phyloP scores from a whole-genome alignment of 2,797 vertebrate genomes.

The Dallia pectoralis region DNA sequence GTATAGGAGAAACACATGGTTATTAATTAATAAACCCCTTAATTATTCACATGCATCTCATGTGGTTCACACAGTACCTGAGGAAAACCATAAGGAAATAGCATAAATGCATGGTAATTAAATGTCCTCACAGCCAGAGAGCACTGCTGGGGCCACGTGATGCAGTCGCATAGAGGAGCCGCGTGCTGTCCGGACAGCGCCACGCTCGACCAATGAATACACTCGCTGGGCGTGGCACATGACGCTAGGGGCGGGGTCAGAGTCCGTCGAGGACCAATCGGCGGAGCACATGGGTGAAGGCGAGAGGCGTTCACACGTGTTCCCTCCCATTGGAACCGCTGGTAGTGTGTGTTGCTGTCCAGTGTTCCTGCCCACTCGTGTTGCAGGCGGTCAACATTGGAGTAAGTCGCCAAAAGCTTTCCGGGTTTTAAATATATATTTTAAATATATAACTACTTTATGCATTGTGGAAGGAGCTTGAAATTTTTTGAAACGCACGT shows the following conservation, averaged over 20 bases:
- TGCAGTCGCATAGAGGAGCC: conserved; percentile 7
- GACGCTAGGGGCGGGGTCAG: not conserved
- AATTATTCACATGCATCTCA: not conserved
- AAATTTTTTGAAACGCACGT: not conserved
- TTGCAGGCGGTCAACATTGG: not conserved
- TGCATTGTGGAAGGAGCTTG: not conserved
- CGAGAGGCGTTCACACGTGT: conserved; percentile 4
- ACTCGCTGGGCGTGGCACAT: conserved; percentile 12
- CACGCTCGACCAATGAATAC: conserved; percentile 7
- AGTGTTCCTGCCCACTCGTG: not conserved
- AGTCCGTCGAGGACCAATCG: conserved; percentile 12
- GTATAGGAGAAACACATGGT: not conserved
- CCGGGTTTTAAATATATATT: not conserved
- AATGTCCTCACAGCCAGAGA: not conserved
- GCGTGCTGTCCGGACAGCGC: not conserved
- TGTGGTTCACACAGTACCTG: not conserved
- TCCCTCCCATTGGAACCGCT: not conserved
- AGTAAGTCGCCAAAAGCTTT: not conserved
- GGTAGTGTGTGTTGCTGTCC: not conserved
- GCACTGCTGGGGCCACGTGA: conserved; percentile 42
- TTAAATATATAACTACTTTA: not conserved
- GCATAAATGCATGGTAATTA: not conserved
- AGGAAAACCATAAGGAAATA: not conserved
- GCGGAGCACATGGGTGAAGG: not conserved
- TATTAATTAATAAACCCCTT: not conserved